These are phyloP conservation scores for Podiceps cristatus DNA, from an alignment of 2,113 vertebrate species.

Conservation along the genomic window DNA sequence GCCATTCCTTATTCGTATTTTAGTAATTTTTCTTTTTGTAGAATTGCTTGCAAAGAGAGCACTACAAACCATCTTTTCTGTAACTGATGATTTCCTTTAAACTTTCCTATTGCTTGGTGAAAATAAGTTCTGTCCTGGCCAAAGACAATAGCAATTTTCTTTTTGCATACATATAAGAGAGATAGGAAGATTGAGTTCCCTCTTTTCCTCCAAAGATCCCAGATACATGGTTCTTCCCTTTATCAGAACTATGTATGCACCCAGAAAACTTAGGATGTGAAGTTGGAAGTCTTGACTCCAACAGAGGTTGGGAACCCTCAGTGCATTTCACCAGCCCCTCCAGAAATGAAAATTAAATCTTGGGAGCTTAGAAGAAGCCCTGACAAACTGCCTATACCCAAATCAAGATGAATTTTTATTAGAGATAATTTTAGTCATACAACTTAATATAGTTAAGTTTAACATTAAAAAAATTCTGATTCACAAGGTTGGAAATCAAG, in stretches of 20 bases:
- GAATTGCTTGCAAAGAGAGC: neutral
- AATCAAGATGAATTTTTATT: neutral
- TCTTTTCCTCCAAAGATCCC: neutral
- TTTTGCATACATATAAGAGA: neutral
- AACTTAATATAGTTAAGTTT: neutral
- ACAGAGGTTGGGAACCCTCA: neutral
- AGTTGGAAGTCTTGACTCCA: neutral
- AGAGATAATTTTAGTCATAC: neutral
- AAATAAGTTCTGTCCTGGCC: neutral
- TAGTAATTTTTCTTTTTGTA: neutral
- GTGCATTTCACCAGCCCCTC: neutral
- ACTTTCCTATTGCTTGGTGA: neutral
- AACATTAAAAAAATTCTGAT: neutral
- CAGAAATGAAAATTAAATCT: neutral
- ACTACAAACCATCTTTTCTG: neutral
- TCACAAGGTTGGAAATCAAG: neutral
- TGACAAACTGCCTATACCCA: neutral
- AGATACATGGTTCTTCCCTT: neutral
- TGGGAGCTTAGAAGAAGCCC: neutral
- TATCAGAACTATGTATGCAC: neutral
- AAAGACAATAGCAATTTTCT: neutral
- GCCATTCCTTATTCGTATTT: neutral
- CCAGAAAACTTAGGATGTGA: neutral
- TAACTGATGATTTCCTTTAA: neutral
- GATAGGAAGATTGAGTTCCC: neutral